These are phyloP conservation scores for Thunnus albacares DNA, from an alignment of 2,797 vertebrate species.

Conservation along the genomic window DNA sequence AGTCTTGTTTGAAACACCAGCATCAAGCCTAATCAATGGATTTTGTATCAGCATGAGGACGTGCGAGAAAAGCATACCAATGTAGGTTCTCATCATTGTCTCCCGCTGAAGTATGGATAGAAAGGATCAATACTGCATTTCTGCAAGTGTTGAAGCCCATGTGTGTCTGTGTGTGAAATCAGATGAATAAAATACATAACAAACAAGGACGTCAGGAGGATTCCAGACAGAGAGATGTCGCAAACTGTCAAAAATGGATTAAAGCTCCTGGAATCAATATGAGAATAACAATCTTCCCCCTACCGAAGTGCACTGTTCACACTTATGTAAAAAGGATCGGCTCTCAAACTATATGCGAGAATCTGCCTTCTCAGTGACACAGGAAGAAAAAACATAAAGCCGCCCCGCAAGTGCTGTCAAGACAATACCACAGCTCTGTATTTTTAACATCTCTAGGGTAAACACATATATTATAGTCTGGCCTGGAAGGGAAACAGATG, in stretches of 20 bases:
- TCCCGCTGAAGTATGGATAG: slow-evolving; percentile 27
- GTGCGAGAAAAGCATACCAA: slow-evolving; percentile 10
- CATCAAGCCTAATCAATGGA: slow-evolving; percentile 29
- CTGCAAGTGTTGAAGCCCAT: background rate
- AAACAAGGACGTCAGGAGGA: slow-evolving; percentile 13
- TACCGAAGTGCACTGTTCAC: slow-evolving; percentile 12
- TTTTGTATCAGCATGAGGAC: slow-evolving; percentile 31
- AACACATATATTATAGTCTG: slow-evolving; percentile 32
- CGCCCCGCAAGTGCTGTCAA: slow-evolving; percentile 31
- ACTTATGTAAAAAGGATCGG: slow-evolving; percentile 9
- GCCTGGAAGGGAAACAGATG: slow-evolving; percentile 17
- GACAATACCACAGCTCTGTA: slow-evolving; percentile 34
- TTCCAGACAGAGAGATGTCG: slow-evolving; percentile 17
- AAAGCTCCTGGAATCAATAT: slow-evolving; percentile 20
- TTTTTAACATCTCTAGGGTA: slow-evolving; percentile 34
- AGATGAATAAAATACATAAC: slow-evolving; percentile 38
- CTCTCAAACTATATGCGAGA: slow-evolving; percentile 1
- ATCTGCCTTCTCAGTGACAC: slow-evolving; percentile 24
- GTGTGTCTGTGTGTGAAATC: slow-evolving; percentile 7
- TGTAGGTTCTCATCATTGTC: slow-evolving; percentile 31
- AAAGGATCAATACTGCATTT: slow-evolving; percentile 35
- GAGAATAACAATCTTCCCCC: background rate
- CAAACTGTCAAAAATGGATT: slow-evolving; percentile 43
- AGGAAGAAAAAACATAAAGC: slow-evolving; percentile 44
- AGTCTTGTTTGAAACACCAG: background rate